These are phyloP conservation scores for Vicugna pacos DNA, from an alignment of 2,113 vertebrate species.

Conservation along the genomic window DNA sequence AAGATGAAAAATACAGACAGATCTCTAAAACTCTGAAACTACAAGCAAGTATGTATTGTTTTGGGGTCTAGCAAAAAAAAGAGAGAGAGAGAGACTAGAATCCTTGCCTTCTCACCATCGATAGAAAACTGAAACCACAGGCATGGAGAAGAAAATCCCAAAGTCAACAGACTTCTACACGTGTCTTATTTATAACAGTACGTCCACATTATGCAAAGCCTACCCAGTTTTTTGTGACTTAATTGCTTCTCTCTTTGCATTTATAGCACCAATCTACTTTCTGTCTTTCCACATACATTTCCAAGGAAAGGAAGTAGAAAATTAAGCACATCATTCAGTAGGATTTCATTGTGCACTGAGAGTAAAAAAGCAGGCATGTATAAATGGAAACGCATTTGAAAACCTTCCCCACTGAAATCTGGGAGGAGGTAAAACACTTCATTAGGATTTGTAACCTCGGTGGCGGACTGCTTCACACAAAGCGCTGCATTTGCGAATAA, in stretches of 20 bases:
- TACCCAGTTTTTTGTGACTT: constrained; percentile 68
- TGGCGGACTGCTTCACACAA: constrained; percentile 57
- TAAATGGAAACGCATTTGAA: constrained; percentile 78
- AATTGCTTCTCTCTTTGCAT: constrained; percentile 74
- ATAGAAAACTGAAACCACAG: background rate
- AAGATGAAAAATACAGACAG: background rate
- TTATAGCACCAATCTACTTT: constrained; percentile 66
- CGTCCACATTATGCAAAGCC: constrained; percentile 45
- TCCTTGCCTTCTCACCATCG: background rate
- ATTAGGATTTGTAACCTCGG: constrained; percentile 74
- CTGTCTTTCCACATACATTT: constrained; percentile 65
- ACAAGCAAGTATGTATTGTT: background rate
- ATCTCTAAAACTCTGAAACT: background rate
- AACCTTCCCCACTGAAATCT: constrained; percentile 74
- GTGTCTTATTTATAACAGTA: constrained; percentile 59
- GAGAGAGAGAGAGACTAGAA: background rate
- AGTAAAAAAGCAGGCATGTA: constrained; percentile 62
- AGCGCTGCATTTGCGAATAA: constrained; percentile 71
- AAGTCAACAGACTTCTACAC: background rate
- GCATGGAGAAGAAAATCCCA: background rate
- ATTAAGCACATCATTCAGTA: constrained; percentile 71
- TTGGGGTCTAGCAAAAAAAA: background rate
- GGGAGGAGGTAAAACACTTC: constrained; percentile 73
- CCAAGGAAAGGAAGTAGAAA: constrained; percentile 72
- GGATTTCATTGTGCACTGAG: constrained; percentile 63